These are phyloP conservation scores for Acrobasis repandana DNA, from an alignment of 2,888 invertebrate genomes.

Conservation along the genomic window DNA sequence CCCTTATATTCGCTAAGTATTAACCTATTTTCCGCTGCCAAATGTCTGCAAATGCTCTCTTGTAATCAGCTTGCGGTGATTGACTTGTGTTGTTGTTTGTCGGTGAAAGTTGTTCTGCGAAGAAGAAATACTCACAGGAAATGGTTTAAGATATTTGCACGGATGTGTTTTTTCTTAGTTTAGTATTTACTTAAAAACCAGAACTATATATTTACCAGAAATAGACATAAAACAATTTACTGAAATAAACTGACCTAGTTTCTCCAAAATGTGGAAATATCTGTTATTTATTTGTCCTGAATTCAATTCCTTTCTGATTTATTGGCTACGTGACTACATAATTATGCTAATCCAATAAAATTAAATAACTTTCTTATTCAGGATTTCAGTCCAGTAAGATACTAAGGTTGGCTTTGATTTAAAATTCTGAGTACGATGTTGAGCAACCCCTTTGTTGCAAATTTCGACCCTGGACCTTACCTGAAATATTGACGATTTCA, in stretches of 20 bases:
- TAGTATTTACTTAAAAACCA: no score
- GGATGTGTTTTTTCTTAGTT: no score
- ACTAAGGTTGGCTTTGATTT: slow-evolving; percentile 16
- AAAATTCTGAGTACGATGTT: slow-evolving; percentile 22
- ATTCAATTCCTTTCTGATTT: slow-evolving; percentile 3
- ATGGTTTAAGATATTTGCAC: neutral
- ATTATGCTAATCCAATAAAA: slow-evolving; percentile 9
- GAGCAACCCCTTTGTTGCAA: slow-evolving; percentile 23
- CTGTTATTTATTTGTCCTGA: neutral
- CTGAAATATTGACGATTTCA: slow-evolving; percentile 23
- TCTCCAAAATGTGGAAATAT: neutral
- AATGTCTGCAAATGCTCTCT: slow-evolving; percentile 36
- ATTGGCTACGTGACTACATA: slow-evolving; percentile 2
- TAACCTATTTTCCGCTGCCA: slow-evolving; percentile 55
- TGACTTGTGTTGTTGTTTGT: slow-evolving; percentile 12
- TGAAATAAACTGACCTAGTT: neutral
- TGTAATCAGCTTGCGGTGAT: slow-evolving; percentile 20
- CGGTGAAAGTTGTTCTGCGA: neutral
- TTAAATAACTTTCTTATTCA: slow-evolving; percentile 11
- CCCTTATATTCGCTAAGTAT: slow-evolving; percentile 47
- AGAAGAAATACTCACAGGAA: neutral
- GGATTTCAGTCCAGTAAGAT: neutral
- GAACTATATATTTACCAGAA: no score
- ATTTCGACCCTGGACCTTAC: slow-evolving; percentile 23
- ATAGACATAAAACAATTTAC: neutral